These are phyloP conservation scores for Nemurella pictetii DNA, from an alignment of 2,888 invertebrate genomes.

Conservation along the genomic window DNA sequence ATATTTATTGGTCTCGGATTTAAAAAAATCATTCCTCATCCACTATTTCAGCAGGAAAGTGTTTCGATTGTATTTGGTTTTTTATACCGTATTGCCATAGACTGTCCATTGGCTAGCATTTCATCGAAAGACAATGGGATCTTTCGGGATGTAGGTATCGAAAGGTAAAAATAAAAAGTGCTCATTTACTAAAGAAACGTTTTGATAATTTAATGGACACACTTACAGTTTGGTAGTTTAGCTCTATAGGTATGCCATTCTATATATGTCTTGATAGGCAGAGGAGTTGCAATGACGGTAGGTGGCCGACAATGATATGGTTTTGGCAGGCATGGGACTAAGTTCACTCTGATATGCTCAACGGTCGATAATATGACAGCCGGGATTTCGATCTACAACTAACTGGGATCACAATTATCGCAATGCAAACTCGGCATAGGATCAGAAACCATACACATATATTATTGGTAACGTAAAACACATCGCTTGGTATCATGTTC, in stretches of 20 bases:
- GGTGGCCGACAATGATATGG: conserved; percentile 19
- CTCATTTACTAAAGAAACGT: conserved; percentile 62
- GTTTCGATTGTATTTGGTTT: too few relatives aligned
- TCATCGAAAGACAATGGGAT: too few relatives aligned
- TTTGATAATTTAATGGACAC: conserved; percentile 58
- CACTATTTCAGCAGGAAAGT: too few relatives aligned
- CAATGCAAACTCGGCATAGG: not conserved
- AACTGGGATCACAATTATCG: not conserved
- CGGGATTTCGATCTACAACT: not conserved
- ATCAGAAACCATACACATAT: not conserved
- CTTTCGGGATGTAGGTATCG: too few relatives aligned
- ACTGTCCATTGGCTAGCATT: too few relatives aligned
- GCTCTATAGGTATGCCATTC: conserved; percentile 48
- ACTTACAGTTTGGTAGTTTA: conserved; percentile 56
- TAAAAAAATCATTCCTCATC: too few relatives aligned
- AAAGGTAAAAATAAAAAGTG: conserved; percentile 4
- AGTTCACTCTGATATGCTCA: conserved; percentile 28
- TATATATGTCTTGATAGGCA: conserved; percentile 5
- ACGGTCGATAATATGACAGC: conserved; percentile 29
- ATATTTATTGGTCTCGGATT: too few relatives aligned
- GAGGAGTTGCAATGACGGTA: not conserved
- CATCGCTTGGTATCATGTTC: not conserved
- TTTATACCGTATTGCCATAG: too few relatives aligned
- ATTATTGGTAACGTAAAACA: not conserved
- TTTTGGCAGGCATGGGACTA: not conserved